Base-by-base conservation (phyloP, 2,113 vertebrate species). In the Oryzias woworae region DNA sequence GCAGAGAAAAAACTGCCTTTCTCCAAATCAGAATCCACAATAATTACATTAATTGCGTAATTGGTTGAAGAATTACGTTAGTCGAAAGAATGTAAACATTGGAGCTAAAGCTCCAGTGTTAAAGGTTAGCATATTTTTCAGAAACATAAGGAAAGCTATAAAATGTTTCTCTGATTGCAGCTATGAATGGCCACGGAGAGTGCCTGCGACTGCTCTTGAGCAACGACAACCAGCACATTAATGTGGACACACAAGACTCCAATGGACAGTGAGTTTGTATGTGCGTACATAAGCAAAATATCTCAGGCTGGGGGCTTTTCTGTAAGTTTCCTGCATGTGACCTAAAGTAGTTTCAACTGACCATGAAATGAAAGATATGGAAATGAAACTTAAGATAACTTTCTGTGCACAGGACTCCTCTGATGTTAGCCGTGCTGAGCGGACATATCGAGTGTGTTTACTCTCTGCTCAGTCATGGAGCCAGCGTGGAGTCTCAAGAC, bases 361-460 rank as follows among this genome's bases (percentile, higher is more conserved):
- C 62, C 20, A 24, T 14, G 57, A n/a, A 48, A 50, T 46, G 3
- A 54, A 54, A 26, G 7, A 17, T 17, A 3, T n/a, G 23, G 26
- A 41, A 14, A 24, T 8, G 51, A 14, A 62, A 48, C 7, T 22
- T 51, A 17, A 56, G 56, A 50, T 44, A 12, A 69, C 57, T 62
- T n/a, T 20, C 56, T 54, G 56, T 70, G 17, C 48, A 0, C 77
- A 99, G 97, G 87, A 98, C 95, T 60, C 94, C 97, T 62, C 85
- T 99, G 84, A 99, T 98, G 96, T 54, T 98, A 61, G 96, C 97
- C n/a, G 96, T 98, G 76, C 94, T 98, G 71, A 98, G 95, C 0
- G 96, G 96, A 75, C 95, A 98, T 90, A 96, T 94, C 0, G 96
- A 99, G 80, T 98, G 97, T 52, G 97, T 96, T 45, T 96, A 95